Conservation (phyloP, 1,140 invertebrate genomes). For the Sitophilus oryzae region DNA sequence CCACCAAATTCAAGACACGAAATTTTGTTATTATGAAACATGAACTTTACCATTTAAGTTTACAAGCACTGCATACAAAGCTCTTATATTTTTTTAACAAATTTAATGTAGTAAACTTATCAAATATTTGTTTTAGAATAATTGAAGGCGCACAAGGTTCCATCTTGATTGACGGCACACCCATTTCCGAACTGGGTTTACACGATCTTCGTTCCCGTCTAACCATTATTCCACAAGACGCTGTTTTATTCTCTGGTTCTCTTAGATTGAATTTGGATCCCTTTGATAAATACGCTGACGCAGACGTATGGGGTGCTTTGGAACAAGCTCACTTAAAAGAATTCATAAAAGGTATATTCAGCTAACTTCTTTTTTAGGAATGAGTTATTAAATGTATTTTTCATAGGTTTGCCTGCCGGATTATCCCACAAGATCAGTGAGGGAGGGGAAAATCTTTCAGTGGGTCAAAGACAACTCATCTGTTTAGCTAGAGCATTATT, state of each 20-base stretch:
- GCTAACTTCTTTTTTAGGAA: neutral
- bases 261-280: constrained; percentile 83
- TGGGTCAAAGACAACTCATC: constrained; percentile 84
- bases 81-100: neutral
- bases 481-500: constrained; percentile 83
- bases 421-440: constrained; percentile 47
- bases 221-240: constrained; percentile 90
- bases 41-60: neutral
- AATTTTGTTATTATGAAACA: too few species aligned
- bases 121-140: constrained; percentile 68
- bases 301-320: constrained; percentile 72
- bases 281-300: constrained; percentile 68
- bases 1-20: too few species aligned
- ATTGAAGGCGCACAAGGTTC: constrained; percentile 76
- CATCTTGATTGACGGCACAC: constrained; percentile 84
- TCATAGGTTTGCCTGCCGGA: constrained; percentile 12
- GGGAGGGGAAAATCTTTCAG: constrained; percentile 84
- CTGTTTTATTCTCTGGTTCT: constrained; percentile 79
- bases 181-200: constrained; percentile 81
- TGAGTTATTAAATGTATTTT: neutral
- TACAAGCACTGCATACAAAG: too few species aligned
- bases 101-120: too few species aligned
- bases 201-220: constrained; percentile 80
- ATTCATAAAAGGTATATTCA: constrained; percentile 68
- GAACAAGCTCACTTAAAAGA: constrained; percentile 70